phyloP scores from a whole-genome alignment of 2,797 vertebrate species.

The Cossypha dichroa region DNA sequence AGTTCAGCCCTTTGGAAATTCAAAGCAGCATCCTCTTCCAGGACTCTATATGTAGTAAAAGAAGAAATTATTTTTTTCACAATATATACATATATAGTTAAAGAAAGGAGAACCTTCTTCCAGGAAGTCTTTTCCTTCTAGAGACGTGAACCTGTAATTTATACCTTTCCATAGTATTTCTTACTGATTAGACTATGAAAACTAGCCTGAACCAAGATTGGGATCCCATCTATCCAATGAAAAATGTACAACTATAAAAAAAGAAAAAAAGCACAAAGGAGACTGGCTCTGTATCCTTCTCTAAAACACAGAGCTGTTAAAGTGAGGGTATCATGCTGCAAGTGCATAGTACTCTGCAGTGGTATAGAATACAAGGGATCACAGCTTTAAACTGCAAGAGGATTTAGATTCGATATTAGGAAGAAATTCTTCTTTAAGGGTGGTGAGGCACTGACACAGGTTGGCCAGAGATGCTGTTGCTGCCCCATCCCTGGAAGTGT shows the following conservation, averaged over 20 bases:
- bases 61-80: not conserved
- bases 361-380: no score
- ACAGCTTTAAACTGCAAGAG: not conserved
- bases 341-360: not conserved
- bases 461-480: not conserved
- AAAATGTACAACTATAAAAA: not conserved
- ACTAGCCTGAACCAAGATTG: not conserved
- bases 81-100: not conserved
- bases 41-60: not conserved
- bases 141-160: not conserved
- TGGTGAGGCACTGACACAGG: no score
- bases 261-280: not conserved
- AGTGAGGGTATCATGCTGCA: not conserved
- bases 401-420: not conserved
- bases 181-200: not conserved
- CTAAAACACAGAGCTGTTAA: not conserved
- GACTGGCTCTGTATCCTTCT: not conserved
- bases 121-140: not conserved
- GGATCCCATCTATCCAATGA: not conserved
- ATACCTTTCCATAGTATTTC: not conserved
- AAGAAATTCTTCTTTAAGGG: not conserved
- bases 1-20: not conserved
- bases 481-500: not conserved
- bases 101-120: not conserved
- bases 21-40: not conserved